Evolutionary conservation across 2,888 invertebrate species (phyloP).

Genomic region (Heteromurus nitidus): DNA sequence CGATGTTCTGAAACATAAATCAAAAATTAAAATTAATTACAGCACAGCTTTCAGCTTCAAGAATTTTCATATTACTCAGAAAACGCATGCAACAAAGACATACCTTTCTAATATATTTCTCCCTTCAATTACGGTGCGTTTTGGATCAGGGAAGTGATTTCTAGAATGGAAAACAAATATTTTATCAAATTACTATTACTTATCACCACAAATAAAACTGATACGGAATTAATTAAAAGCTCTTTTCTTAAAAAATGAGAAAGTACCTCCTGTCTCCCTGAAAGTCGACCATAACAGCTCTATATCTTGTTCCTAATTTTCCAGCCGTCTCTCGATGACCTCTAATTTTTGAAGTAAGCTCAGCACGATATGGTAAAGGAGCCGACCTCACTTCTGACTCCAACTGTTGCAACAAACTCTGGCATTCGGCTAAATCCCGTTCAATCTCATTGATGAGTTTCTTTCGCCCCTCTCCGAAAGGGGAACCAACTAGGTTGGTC

Average conservation of each 20-base stretch:
- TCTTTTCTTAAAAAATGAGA: no score
- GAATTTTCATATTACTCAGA: not conserved
- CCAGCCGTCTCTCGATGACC: constrained; percentile 69
- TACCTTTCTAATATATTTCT: constrained; percentile 78
- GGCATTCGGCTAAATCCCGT: constrained; percentile 73
- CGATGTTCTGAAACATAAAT: constrained; percentile 76
- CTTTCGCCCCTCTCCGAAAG: constrained; percentile 74
- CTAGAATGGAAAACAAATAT: constrained; percentile 38
- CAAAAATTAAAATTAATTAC: not conserved
- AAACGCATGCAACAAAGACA: constrained; percentile 2
- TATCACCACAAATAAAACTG: no score
- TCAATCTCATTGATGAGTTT: constrained; percentile 73
- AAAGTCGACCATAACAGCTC: constrained; percentile 70
- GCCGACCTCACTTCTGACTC: constrained; percentile 75
- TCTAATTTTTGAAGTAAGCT: constrained; percentile 71
- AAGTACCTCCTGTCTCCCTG: constrained; percentile 68
- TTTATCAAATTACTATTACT: no score
- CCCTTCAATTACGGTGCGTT: constrained; percentile 79
- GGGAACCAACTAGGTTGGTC: constrained; percentile 66
- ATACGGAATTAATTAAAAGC: no score
- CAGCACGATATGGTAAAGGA: constrained; percentile 72
- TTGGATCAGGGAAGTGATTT: constrained; percentile 76
- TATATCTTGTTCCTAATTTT: constrained; percentile 68
- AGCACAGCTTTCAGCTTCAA: no score
- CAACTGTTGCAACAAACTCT: constrained; percentile 75